Evolutionary conservation across 2,797 vertebrate species (phyloP).

Genomic region (Bovichtus variegatus): DNA sequence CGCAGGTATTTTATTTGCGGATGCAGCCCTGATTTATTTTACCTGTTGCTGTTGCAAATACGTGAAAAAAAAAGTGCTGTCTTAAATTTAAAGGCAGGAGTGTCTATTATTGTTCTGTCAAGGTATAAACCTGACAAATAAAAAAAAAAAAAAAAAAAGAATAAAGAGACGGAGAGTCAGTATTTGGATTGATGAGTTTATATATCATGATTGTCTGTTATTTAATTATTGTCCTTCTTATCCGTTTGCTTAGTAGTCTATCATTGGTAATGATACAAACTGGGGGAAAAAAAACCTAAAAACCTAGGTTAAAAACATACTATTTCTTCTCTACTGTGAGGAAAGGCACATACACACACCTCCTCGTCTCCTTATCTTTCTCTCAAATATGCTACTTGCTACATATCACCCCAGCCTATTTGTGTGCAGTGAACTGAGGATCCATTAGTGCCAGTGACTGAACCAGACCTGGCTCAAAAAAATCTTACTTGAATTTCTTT

Average conservation of each 20-base stretch:
- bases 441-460: constrained; percentile 58
- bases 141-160: neutral
- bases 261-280: neutral
- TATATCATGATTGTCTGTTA: neutral
- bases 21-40: constrained; percentile 1
- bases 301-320: too few relatives aligned
- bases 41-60: constrained; percentile 2
- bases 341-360: neutral
- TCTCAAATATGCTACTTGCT: constrained; percentile 6
- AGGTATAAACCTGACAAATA: neutral
- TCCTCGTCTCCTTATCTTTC: constrained; percentile 4
- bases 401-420: constrained; percentile 50
- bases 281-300: neutral
- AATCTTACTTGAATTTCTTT: constrained; percentile 25
- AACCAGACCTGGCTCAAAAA: constrained; percentile 26
- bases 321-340: too few relatives aligned
- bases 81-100: constrained; percentile 2
- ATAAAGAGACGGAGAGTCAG: neutral
- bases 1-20: neutral
- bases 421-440: constrained; percentile 63
- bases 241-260: neutral
- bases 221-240: neutral
- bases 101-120: neutral
- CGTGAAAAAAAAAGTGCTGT: constrained; percentile 10
- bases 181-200: neutral